Percentiles rank a stretch among this genome's conserved stretches.
phyloP scores from a whole-genome alignment of 2,797 vertebrate species.

The Enteromius fasciolatus region DNA sequence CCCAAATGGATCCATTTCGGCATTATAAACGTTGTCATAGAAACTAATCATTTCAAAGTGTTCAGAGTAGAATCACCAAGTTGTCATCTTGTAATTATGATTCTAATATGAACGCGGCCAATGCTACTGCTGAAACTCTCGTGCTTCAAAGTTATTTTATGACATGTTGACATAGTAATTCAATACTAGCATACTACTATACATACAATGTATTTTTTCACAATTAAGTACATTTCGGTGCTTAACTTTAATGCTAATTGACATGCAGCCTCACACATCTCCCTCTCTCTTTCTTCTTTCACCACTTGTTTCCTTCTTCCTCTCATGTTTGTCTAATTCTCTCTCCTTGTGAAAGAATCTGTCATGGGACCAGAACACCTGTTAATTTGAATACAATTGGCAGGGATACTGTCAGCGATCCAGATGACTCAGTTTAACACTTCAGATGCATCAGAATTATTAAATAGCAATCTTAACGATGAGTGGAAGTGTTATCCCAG shows the following conservation, averaged over 20 bases:
- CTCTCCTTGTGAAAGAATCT: conserved; percentile 57
- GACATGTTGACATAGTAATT: not conserved
- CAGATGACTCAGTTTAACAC: conserved; percentile 57
- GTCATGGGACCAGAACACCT: conserved; percentile 63
- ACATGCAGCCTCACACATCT: conserved; percentile 4
- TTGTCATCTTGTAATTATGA: conserved; percentile 30
- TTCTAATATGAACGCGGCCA: not conserved
- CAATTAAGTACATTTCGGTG: not conserved
- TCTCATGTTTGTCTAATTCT: conserved; percentile 22
- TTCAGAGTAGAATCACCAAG: not conserved
- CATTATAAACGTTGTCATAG: conserved; percentile 9
- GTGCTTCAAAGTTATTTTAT: not conserved
- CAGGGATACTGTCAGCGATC: conserved; percentile 61
- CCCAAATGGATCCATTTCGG: conserved; percentile 2
- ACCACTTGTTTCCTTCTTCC: not conserved
- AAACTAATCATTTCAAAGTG: not conserved
- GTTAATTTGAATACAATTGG: conserved; percentile 70
- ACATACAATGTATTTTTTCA: no score
- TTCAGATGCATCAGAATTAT: conserved; percentile 49
- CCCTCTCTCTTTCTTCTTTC: not conserved
- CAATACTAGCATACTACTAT: not conserved
- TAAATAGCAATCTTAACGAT: conserved; percentile 35
- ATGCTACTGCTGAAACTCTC: not conserved
- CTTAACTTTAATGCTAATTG: not conserved
- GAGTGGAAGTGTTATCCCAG: conserved; percentile 28